Conservation (phyloP, 2,888 invertebrate genomes). For the Polydesmus complanatus region DNA sequence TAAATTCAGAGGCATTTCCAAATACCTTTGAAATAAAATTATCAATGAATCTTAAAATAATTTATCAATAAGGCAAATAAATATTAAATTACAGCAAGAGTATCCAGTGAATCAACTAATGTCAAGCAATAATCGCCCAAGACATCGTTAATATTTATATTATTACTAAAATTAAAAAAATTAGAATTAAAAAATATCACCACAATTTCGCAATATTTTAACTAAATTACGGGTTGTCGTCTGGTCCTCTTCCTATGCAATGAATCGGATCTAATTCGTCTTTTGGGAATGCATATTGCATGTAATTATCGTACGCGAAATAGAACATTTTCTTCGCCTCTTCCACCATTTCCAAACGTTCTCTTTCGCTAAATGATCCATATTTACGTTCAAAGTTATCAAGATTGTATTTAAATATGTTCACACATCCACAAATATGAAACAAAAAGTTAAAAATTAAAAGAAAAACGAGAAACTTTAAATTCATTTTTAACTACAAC, state of each 20-base stretch:
- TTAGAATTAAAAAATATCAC: background rate
- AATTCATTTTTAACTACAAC: too few relatives aligned
- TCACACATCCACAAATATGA: conserved; percentile 6
- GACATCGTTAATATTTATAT: conserved; percentile 51
- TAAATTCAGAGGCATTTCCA: conserved; percentile 44
- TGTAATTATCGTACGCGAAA: conserved; percentile 46
- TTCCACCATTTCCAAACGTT: conserved; percentile 30
- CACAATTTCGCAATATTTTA: background rate
- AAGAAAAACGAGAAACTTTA: too few relatives aligned
- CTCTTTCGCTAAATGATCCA: conserved; percentile 31
- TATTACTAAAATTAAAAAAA: conserved; percentile 35
- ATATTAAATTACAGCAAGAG: conserved; percentile 37
- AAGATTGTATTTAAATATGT: conserved; percentile 22
- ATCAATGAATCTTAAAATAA: background rate
- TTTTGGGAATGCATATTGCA: conserved; percentile 46
- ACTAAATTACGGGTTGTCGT: conserved; percentile 42
- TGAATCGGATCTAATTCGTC: conserved; percentile 49
- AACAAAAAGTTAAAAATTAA: too few relatives aligned
- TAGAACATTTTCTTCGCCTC: conserved; percentile 42
- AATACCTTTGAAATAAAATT: conserved; percentile 31
- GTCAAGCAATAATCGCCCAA: conserved; percentile 48
- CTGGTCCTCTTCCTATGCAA: conserved; percentile 46
- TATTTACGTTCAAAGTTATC: conserved; percentile 26
- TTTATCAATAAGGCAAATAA: background rate
- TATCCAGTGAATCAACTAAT: conserved; percentile 44